Evolutionary conservation across 2,113 vertebrate species (phyloP), one percentile per base, ranked within the genome.

Genomic region (Varanus salvator): DNA sequence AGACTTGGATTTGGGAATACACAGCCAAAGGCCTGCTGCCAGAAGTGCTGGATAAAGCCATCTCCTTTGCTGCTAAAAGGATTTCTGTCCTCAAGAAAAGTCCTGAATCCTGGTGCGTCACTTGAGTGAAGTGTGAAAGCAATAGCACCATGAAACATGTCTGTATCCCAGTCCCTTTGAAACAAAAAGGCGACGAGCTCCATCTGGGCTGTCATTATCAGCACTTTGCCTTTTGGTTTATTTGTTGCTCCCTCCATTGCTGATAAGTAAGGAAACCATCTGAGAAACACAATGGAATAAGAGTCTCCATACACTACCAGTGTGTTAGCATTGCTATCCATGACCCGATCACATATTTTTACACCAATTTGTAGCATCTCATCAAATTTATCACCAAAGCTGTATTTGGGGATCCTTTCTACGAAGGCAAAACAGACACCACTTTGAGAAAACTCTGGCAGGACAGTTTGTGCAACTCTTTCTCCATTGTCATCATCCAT

Each of bases 401-500:
- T 4, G 31, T 29, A 19, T 6, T 2, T 83, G 52, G 69, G 25
- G 29, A 29, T 14, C 64, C 52, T 89, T 83, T 64, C 80, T 48
- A 83, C 29, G 34, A 64, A 72, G 34, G 68, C 69, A 75, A 89
- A 44, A 31, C 87, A 89, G 15, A 89, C 52, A 48, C 52, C 80
- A n/a, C 21, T 44, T 17, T 48, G 27, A 19, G 69, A 75, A 74
- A 89, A 83, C 4, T 75, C 5, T 48, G 87, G 52, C 27, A 57
- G 25, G 0, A 75, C 34, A 12, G 52, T 60, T 75, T 89, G 50
- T 8, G 64, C 3, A 83, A 89, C 48, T 60, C 34, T 89, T 75
- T 89, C 52, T 64, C 69, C 87, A 83, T n/a, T 83, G 1, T 89
- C 80, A 64, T 82, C 52, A 60, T 89, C 52, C 34, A 64, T 38